Evolutionary conservation across 2,888 invertebrate species (phyloP), one percentile per base, ranked within the genome.

Genomic region (Ecliptopera silaceata): DNA sequence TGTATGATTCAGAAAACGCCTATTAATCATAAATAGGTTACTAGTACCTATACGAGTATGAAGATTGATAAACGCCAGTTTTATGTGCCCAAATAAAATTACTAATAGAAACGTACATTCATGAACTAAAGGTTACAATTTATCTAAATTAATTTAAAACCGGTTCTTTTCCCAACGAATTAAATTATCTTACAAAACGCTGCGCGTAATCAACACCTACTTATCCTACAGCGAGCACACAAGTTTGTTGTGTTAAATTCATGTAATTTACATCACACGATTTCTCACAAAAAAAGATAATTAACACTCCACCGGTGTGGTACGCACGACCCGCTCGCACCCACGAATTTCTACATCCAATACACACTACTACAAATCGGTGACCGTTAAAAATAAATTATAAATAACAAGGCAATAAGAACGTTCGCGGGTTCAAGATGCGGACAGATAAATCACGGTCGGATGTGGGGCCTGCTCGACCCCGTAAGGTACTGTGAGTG

Each of bases 331-430:
- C 69, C 69, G 62, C 70, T 68, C 65, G 68, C 66, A 66, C 65
- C 72, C 62, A 71, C 65, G 65, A 68, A 72, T 71, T 70, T 71
- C 66, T 65, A 64, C 61, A 57, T 65, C 68, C 64, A 66, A 68
- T 68, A 73, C 69, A 69, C 63, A 69, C 68, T 76, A 74, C 79
- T 82, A 88, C 86, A 84, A 88, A 89, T 88, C 84, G 80, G 82
- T 78, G 82, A 84, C 88, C 85, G 87, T 89, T 89, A 91, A 90
- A 91, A 90, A 88, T 89, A 91, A 89, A 90, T 90, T 89, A 90
- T 88, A 90, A 89, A 88, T 91, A 90, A 91, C 89, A 88, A 91
- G 80, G 82, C 86, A 85, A 87, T 88, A 88, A 88, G 84, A 82
- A 83, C 85, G 88, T 90, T 90, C 84, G 87, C 90, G 82, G 87